These are phyloP conservation scores for Leptobrachium leishanense DNA, from an alignment of 2,113 vertebrate species.

Conservation along the genomic window DNA sequence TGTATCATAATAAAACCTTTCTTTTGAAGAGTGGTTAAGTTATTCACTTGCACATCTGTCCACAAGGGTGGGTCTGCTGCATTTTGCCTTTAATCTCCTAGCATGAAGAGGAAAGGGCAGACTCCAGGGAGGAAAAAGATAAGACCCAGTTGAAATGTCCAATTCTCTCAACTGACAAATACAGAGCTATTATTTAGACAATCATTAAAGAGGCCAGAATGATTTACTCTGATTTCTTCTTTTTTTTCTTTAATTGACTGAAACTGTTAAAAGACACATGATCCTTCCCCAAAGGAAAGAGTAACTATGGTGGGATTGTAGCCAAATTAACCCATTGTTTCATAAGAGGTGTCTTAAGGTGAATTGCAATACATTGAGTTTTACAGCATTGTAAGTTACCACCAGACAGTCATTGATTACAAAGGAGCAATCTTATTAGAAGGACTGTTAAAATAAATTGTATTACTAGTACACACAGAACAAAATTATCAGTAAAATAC, in stretches of 20 bases:
- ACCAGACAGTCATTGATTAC: no score
- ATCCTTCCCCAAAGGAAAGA: background rate
- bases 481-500: no score
- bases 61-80: constrained; percentile 17
- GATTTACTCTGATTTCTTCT: constrained; percentile 14
- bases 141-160: constrained; percentile 10
- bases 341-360: no score
- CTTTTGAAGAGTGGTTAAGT: background rate
- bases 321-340: no score
- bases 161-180: constrained; percentile 26
- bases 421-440: no score
- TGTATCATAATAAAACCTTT: background rate
- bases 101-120: constrained; percentile 1
- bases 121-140: constrained; percentile 39
- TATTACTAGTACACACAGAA: no score
- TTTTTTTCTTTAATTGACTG: constrained; percentile 6
- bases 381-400: no score
- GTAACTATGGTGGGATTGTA: no score
- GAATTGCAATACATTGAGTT: no score
- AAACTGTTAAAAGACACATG: constrained; percentile 11
- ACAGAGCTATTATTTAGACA: constrained; percentile 26
- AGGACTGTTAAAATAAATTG: no score
- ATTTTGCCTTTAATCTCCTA: constrained; percentile 30
- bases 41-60: constrained; percentile 9
- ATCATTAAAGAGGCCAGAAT: background rate